A percentile compares a stretch with the other conserved stretches of the same genome.
Evolutionary conservation across 2,888 invertebrate species (phyloP).

Genomic region (Nebria brevicollis): DNA sequence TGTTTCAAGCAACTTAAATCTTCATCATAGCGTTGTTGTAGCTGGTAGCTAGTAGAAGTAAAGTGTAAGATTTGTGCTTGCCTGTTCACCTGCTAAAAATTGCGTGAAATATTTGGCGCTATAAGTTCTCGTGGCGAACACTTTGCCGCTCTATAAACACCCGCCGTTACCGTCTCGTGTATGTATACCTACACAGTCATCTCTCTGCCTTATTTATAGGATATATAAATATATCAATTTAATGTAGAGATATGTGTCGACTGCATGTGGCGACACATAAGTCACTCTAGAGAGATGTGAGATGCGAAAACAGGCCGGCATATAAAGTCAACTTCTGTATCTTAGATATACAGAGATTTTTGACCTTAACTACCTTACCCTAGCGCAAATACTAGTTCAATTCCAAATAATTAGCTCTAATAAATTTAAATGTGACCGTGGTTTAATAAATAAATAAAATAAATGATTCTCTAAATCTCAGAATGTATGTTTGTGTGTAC

Average conservation of each 20-base stretch:
- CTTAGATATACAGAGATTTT: neutral
- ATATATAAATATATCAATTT: conserved; percentile 48
- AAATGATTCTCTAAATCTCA: no score
- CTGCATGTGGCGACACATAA: conserved; percentile 45
- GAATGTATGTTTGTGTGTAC: no score
- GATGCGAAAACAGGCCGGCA: neutral
- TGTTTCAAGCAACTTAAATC: neutral
- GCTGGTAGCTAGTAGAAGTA: neutral
- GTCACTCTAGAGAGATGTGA: conserved; percentile 26
- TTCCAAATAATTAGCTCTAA: no score
- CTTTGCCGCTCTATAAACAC: conserved; percentile 5
- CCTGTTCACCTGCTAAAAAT: neutral
- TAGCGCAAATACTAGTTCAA: no score
- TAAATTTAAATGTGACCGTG: no score
- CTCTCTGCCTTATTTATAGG: conserved; percentile 45
- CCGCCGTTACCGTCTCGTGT: neutral
- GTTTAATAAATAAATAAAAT: no score
- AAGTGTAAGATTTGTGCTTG: neutral
- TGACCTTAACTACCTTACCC: no score
- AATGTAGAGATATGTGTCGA: conserved; percentile 46
- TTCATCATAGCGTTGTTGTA: neutral
- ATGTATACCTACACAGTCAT: neutral
- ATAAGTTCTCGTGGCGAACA: conserved; percentile 28
- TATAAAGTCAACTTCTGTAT: neutral
- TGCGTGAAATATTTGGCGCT: conserved; percentile 6